Conservation (phyloP, 2,113 vertebrate genomes). For the Dipodomys merriami region DNA sequence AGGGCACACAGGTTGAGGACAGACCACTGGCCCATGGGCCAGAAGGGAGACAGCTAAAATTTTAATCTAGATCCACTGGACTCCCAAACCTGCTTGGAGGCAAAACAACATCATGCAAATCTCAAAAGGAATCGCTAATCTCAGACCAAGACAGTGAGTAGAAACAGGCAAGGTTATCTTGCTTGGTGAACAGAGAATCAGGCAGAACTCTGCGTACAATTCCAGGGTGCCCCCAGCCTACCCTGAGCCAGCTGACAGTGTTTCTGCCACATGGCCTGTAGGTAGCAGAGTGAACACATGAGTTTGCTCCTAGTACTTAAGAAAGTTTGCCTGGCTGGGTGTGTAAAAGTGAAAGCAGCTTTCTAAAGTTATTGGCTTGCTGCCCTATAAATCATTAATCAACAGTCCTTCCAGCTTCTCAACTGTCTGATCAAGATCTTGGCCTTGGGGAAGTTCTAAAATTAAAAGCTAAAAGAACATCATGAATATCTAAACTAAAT, state of each 20-base stretch:
- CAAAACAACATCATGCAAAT: not conserved
- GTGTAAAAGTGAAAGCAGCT: not conserved
- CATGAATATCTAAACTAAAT: too few relatives aligned
- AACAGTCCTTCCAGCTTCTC: not conserved
- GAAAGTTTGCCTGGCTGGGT: too few relatives aligned
- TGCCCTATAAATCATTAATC: slow-evolving; percentile 28
- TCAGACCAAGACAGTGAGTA: not conserved
- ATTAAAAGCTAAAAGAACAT: too few relatives aligned
- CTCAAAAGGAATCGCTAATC: too few relatives aligned
- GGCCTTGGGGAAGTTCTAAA: too few relatives aligned
- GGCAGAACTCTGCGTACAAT: too few relatives aligned
- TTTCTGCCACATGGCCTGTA: not conserved
- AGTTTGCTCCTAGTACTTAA: not conserved
- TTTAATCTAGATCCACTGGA: not conserved
- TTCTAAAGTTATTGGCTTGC: not conserved
- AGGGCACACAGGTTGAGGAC: not conserved
- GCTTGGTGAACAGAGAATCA: not conserved
- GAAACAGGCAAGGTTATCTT: not conserved
- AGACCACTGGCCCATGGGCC: too few relatives aligned
- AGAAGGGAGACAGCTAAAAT: not conserved
- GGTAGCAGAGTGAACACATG: not conserved
- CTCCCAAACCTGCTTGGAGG: not conserved
- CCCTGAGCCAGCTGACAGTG: not conserved
- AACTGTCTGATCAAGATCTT: not conserved
- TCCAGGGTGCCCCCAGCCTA: accelerated